Evolutionary conservation across 2,797 vertebrate species (phyloP).

Genomic region (Lophius americanus): DNA sequence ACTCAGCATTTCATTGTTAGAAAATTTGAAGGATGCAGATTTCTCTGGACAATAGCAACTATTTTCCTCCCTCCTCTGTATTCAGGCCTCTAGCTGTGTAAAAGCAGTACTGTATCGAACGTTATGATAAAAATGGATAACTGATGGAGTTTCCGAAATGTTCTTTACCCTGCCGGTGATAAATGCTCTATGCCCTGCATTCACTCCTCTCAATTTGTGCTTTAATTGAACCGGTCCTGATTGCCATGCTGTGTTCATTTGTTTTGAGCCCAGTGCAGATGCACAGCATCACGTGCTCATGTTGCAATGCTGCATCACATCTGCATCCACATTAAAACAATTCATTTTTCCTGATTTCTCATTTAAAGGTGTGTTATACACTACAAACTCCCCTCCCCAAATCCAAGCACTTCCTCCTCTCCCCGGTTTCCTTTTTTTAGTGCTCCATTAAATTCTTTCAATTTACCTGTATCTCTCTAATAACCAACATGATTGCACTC

Average conservation of each 20-base stretch:
- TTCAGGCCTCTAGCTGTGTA: slow-evolving; percentile 16
- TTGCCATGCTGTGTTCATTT: slow-evolving; percentile 62
- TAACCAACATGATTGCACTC: slow-evolving; percentile 42
- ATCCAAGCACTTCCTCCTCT: slow-evolving; percentile 16
- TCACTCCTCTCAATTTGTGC: slow-evolving; percentile 56
- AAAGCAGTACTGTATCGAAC: slow-evolving; percentile 21
- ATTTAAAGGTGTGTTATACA: slow-evolving; percentile 40
- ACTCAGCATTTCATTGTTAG: slow-evolving; percentile 3
- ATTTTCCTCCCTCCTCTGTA: slow-evolving; percentile 38
- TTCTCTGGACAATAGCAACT: slow-evolving; percentile 51
- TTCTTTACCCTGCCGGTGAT: slow-evolving; percentile 59
- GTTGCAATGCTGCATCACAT: slow-evolving; percentile 63
- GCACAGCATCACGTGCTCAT: slow-evolving; percentile 33
- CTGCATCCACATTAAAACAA: slow-evolving; percentile 58
- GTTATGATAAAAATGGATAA: slow-evolving; percentile 16
- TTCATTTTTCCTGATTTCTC: slow-evolving; percentile 55
- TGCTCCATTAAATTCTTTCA: slow-evolving; percentile 48
- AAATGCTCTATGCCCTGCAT: slow-evolving; percentile 71
- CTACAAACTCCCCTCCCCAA: slow-evolving; percentile 2
- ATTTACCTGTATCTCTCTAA: slow-evolving; percentile 55
- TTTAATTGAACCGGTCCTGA: slow-evolving; percentile 62
- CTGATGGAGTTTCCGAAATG: too few species aligned
- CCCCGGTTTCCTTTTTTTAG: slow-evolving; percentile 17
- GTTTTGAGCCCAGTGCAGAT: slow-evolving; percentile 43
- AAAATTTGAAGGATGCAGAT: slow-evolving; percentile 39